Conservation (phyloP, 2,797 vertebrate species). For the Microctenopoma steveboyesi region DNA sequence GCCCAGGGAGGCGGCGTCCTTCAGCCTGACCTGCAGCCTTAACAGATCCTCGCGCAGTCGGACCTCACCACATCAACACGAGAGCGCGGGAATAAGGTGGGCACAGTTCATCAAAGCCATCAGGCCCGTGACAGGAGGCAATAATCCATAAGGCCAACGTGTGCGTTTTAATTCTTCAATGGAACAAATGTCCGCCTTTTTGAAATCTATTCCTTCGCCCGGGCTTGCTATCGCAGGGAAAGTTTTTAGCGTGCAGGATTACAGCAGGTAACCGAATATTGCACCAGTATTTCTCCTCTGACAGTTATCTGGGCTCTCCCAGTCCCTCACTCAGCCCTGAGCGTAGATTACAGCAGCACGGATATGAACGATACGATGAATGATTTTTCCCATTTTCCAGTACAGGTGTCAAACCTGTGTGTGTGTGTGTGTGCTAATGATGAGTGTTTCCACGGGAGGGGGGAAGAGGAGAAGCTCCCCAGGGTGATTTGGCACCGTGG, state of each 20-base stretch:
- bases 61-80: constrained; percentile 10
- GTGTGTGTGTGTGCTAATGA: constrained; percentile 64
- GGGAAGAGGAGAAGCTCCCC: constrained; percentile 54
- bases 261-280: constrained; percentile 39
- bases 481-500: constrained; percentile 42
- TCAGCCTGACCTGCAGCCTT: constrained; percentile 60
- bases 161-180: constrained; percentile 6
- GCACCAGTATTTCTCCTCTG: constrained; percentile 67
- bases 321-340: constrained; percentile 45
- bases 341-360: constrained; percentile 60
- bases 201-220: background rate
- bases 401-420: constrained; percentile 74
- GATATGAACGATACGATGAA: constrained; percentile 72
- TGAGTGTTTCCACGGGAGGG: constrained; percentile 63
- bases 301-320: constrained; percentile 60
- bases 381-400: constrained; percentile 63
- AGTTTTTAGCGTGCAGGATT: constrained; percentile 20
- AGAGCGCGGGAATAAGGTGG: constrained; percentile 43
- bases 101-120: constrained; percentile 59
- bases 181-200: background rate
- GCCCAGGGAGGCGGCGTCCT: constrained; percentile 60
- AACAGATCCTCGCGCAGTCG: constrained; percentile 54
- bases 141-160: constrained; percentile 44
- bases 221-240: background rate
- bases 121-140: constrained; percentile 40